A percentile compares a stretch with the other conserved stretches of the same genome.
Evolutionary conservation across 92 coral and sea anemone genomes (phyloP).

Genomic region (Pocillopora meandrina): DNA sequence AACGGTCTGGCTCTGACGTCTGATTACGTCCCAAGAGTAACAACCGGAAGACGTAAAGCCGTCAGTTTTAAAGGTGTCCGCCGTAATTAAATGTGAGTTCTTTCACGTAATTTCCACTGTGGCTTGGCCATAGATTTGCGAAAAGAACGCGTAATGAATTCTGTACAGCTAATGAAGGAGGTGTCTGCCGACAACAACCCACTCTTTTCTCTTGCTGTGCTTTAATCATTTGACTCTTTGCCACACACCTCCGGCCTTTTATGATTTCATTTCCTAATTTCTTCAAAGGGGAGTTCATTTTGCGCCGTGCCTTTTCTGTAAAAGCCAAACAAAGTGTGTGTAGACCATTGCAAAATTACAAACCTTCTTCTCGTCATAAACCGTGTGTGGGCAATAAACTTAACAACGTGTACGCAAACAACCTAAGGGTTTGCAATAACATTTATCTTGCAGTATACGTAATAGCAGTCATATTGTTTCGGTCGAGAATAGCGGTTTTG

Average conservation of each 20-base stretch:
- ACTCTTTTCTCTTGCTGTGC: neutral
- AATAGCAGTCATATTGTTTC: slow-evolving; percentile 11
- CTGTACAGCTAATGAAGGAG: neutral
- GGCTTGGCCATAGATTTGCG: neutral
- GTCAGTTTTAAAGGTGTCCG: neutral
- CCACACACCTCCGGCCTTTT: slow-evolving; percentile 5
- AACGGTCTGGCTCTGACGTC: neutral
- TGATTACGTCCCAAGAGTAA: slow-evolving; percentile 23
- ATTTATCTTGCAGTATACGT: neutral
- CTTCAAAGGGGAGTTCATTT: neutral
- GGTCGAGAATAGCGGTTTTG: neutral
- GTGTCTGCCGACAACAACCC: slow-evolving; percentile 17
- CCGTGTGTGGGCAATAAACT: neutral
- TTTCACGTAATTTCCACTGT: neutral
- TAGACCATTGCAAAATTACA: neutral
- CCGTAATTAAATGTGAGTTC: neutral
- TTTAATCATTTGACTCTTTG: slow-evolving; percentile 3
- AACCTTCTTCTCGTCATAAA: neutral
- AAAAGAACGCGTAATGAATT: neutral
- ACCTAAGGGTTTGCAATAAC: neutral
- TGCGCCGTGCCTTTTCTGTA: neutral
- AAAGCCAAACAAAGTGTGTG: neutral
- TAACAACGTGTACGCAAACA: neutral
- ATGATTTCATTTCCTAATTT: slow-evolving; percentile 20
- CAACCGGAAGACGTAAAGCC: neutral